A percentile compares a stretch with the other conserved stretches of the same genome.
Evolutionary conservation across 2,113 vertebrate genomes (phyloP).

Genomic region (Struthio camelus): DNA sequence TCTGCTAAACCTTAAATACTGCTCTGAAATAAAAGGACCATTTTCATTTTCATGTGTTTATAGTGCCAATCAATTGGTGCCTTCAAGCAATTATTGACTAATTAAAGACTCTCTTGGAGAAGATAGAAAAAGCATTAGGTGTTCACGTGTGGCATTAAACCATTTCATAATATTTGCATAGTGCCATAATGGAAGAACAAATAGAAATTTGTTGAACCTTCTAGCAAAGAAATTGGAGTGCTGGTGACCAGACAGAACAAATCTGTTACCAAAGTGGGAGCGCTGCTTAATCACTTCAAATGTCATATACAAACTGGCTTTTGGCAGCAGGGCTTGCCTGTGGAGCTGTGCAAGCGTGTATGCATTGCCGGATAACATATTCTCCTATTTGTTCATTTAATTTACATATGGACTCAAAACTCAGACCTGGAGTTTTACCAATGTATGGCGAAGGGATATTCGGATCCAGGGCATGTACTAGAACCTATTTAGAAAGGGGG

Average conservation of each 20-base stretch:
- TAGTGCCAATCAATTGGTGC: constrained; percentile 66
- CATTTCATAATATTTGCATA: not conserved
- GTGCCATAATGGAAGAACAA: not conserved
- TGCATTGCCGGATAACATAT: not conserved
- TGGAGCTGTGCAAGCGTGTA: not conserved
- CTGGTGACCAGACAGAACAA: not conserved
- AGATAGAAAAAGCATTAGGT: constrained; percentile 40
- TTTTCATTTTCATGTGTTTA: constrained; percentile 58
- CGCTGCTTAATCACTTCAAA: not conserved
- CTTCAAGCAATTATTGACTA: constrained; percentile 72
- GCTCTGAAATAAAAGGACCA: constrained; percentile 52
- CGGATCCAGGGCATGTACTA: fast-evolving
- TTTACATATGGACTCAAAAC: not conserved
- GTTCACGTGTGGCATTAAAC: not conserved
- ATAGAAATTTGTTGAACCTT: not conserved
- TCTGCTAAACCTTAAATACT: constrained; percentile 46
- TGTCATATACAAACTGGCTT: not conserved
- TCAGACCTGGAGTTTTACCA: not conserved
- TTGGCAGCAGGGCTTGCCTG: not conserved
- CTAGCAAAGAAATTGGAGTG: not conserved
- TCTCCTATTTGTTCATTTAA: not conserved
- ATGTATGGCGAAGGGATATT: fast-evolving
- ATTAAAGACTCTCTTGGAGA: constrained; percentile 71
- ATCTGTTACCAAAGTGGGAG: not conserved
- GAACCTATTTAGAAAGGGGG: not conserved